Evolutionary conservation across 2,797 vertebrate genomes (phyloP).

Genomic region (Chrosomus eos): DNA sequence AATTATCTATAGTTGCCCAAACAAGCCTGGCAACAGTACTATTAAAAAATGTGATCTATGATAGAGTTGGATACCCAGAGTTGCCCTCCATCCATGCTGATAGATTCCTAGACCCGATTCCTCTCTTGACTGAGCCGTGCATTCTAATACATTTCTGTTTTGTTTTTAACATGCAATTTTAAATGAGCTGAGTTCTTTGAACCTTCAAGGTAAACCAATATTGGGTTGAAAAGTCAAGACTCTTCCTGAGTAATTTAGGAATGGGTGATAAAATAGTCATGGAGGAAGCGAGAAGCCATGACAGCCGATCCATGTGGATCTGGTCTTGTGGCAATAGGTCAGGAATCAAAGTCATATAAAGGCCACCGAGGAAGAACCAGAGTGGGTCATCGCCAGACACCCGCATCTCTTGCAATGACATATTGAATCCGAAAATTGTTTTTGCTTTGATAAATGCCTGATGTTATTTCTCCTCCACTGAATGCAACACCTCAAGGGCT

Average conservation of each 20-base stretch:
- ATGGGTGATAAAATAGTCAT: conserved; percentile 62
- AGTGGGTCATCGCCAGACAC: not conserved
- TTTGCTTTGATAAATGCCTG: conserved; percentile 40
- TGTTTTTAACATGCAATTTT: conserved; percentile 1
- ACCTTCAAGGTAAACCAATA: conserved; percentile 63
- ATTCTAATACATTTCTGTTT: conserved; percentile 25
- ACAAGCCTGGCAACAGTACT: conserved; percentile 22
- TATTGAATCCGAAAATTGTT: conserved; percentile 20
- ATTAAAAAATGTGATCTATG: conserved; percentile 13
- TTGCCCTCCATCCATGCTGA: not conserved
- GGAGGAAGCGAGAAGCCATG: conserved; percentile 43
- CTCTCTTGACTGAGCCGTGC: not conserved
- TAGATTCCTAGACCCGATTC: not conserved
- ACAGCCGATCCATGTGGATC: conserved; percentile 34
- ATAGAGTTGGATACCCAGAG: conserved; percentile 23
- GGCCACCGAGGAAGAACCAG: not conserved
- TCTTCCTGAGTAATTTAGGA: conserved; percentile 66
- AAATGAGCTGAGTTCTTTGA: conserved; percentile 49
- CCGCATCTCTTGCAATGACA: conserved; percentile 2
- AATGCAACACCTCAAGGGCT: conserved; percentile 35
- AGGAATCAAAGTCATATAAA: conserved; percentile 14
- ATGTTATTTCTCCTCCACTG: conserved; percentile 35
- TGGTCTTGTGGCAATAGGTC: conserved; percentile 17
- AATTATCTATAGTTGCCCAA: conserved; percentile 42
- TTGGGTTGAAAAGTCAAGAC: conserved; percentile 50